Conservation (phyloP, 1,140 invertebrate species). For the Marisa cornuarietis region DNA sequence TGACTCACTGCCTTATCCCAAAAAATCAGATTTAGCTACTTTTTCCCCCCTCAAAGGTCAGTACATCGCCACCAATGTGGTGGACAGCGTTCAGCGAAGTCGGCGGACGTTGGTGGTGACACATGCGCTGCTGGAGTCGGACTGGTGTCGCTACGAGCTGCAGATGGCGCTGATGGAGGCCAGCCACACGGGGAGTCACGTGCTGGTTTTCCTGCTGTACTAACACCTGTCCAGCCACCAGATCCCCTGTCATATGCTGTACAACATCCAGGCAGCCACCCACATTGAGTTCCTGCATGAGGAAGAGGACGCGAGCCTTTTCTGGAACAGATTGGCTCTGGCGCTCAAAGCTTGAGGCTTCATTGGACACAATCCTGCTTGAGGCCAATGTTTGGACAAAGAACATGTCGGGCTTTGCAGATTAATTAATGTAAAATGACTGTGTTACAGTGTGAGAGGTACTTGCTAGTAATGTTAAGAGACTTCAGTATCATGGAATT, state of each 20-base stretch:
- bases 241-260: slow-evolving; percentile 17
- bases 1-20: too few species aligned
- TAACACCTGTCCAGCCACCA: slow-evolving; percentile 22
- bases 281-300: slow-evolving; percentile 27
- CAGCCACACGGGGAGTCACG: slow-evolving; percentile 20
- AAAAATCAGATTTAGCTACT: too few species aligned
- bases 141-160: slow-evolving; percentile 76
- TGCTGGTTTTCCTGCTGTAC: slow-evolving; percentile 25
- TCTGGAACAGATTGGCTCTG: slow-evolving; percentile 8
- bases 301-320: not conserved
- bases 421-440: too few species aligned
- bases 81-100: slow-evolving; percentile 71
- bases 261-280: slow-evolving; percentile 25
- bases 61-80: slow-evolving; percentile 72
- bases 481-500: too few species aligned
- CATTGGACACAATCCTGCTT: too few species aligned
- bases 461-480: too few species aligned
- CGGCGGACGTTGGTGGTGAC: slow-evolving; percentile 73
- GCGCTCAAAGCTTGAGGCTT: not conserved
- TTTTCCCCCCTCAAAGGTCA: too few species aligned
- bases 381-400: too few species aligned
- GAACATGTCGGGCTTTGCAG: too few species aligned
- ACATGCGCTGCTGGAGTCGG: slow-evolving; percentile 72
- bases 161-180: slow-evolving; percentile 38
- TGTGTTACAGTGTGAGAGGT: too few species aligned